Percentiles rank a stretch among this genome's conserved stretches.
Evolutionary conservation across 2,113 vertebrate species (phyloP).

Genomic region (Turdus rufiventris): DNA sequence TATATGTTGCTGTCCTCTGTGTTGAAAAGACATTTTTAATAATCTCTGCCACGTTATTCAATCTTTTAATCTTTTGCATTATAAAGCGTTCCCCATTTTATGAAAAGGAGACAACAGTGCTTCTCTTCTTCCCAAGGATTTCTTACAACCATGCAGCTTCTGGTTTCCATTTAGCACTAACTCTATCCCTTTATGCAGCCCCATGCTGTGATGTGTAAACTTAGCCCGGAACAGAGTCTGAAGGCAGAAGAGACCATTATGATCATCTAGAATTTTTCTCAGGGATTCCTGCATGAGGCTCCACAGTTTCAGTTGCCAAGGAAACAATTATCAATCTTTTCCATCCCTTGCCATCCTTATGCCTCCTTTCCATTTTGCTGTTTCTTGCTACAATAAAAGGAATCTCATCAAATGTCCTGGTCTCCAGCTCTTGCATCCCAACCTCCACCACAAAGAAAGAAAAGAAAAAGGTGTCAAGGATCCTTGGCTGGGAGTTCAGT

Average conservation of each 20-base stretch:
- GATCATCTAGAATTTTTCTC: conserved; percentile 35
- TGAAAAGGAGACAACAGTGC: background rate
- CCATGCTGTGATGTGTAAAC: conserved; percentile 12
- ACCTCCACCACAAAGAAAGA: background rate
- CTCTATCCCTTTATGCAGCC: background rate
- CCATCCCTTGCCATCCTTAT: background rate
- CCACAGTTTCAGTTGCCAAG: conserved; percentile 37
- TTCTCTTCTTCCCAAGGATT: background rate
- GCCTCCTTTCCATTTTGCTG: conserved; percentile 6
- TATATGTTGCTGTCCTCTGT: background rate
- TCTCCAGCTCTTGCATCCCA: background rate
- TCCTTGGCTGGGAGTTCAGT: background rate
- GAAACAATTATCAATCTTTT: conserved; percentile 52
- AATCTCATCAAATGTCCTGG: background rate
- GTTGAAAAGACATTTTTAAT: background rate
- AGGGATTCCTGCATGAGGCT: conserved; percentile 22
- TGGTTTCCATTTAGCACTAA: conserved; percentile 23
- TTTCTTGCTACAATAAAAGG: background rate
- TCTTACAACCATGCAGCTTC: background rate
- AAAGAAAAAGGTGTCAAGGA: background rate
- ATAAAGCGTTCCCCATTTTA: background rate
- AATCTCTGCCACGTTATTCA: background rate
- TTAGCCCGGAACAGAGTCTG: background rate
- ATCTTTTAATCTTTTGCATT: background rate
- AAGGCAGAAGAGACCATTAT: conserved; percentile 14